phyloP scores from a whole-genome alignment of 2,888 invertebrate species.

The Clepsis dumicolana region DNA sequence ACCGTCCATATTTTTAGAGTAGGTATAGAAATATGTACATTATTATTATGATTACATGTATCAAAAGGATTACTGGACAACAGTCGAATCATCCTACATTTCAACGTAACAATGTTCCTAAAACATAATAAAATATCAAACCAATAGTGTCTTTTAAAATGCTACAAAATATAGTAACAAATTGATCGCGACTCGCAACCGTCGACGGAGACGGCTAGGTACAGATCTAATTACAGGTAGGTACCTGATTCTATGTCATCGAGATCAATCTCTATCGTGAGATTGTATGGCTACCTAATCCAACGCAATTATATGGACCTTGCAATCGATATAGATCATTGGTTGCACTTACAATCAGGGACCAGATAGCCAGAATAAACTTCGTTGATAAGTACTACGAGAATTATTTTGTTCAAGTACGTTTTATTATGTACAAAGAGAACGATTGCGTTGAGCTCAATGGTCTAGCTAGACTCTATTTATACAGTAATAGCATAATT shows the following conservation, averaged over 20 bases:
- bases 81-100: not conserved
- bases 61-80: not conserved
- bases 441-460: too few relatives aligned
- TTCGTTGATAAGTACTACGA: too few relatives aligned
- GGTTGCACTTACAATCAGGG: not conserved
- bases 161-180: slow-evolving; percentile 60
- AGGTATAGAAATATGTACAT: too few relatives aligned
- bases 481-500: too few relatives aligned
- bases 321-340: not conserved
- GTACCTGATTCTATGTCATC: not conserved
- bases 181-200: slow-evolving; percentile 58
- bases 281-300: too few relatives aligned
- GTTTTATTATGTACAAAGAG: too few relatives aligned
- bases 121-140: slow-evolving; percentile 22
- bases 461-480: too few relatives aligned
- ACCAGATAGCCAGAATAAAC: too few relatives aligned
- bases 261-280: not conserved
- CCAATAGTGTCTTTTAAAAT: slow-evolving; percentile 49
- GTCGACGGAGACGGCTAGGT: slow-evolving; percentile 47
- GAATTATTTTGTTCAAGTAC: too few relatives aligned
- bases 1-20: too few relatives aligned
- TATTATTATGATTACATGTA: too few relatives aligned
- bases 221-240: slow-evolving; percentile 59
- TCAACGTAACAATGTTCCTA: slow-evolving; percentile 17
- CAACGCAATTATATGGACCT: too few relatives aligned